phyloP scores from a whole-genome alignment of 2,797 vertebrate species.

The Pristis pectinata region DNA sequence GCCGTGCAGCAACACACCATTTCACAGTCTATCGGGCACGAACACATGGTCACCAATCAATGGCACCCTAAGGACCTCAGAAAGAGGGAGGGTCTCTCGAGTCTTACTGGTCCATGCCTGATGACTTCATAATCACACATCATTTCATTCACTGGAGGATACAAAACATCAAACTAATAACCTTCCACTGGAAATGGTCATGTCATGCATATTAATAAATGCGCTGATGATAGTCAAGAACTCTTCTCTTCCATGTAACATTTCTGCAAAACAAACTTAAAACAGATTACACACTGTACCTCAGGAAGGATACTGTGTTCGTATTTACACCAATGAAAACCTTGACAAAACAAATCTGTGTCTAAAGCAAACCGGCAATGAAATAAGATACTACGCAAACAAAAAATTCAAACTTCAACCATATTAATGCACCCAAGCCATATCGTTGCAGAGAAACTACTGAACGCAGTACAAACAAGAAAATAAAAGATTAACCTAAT shows the following conservation, averaged over 20 bases:
- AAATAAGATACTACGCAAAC: constrained; percentile 55
- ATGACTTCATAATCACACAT: constrained; percentile 99
- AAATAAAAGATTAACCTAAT: background rate
- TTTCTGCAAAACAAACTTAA: constrained; percentile 52
- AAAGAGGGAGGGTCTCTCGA: constrained; percentile 73
- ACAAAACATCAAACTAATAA: constrained; percentile 88
- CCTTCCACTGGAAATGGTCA: constrained; percentile 66
- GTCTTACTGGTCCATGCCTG: constrained; percentile 94
- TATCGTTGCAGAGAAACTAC: background rate
- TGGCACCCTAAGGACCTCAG: constrained; percentile 87
- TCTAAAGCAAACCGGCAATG: constrained; percentile 59
- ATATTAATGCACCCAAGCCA: constrained; percentile 26
- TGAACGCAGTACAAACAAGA: too few relatives aligned
- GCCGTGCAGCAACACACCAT: constrained; percentile 99
- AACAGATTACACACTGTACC: constrained; percentile 51
- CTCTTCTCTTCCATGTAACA: constrained; percentile 48
- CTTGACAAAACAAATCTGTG: constrained; percentile 55
- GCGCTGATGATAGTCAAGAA: constrained; percentile 49
- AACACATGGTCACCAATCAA: constrained; percentile 99
- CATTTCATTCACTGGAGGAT: constrained; percentile 90
- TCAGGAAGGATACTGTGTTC: constrained; percentile 54
- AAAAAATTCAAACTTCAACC: constrained; percentile 59
- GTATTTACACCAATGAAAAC: constrained; percentile 49
- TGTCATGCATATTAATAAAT: constrained; percentile 72
- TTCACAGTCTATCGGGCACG: constrained; percentile 99